Percentiles rank a stretch among this genome's conserved stretches.
Conservation (phyloP, 2,797 vertebrate genomes). For the Choloepus didactylus region DNA sequence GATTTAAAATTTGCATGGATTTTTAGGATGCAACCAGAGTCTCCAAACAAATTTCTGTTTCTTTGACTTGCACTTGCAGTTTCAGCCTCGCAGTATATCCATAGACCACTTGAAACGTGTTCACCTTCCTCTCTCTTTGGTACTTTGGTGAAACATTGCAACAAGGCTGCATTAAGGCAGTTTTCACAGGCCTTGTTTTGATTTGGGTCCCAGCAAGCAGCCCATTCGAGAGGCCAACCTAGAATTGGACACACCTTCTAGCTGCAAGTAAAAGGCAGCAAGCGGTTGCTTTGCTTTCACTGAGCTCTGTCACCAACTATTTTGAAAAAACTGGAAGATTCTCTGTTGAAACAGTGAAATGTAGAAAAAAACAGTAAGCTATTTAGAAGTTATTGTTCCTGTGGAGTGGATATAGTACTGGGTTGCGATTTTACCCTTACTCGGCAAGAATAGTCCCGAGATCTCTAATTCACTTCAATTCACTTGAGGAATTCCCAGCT, state of each 20-base stretch:
- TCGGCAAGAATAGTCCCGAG: constrained; percentile 18
- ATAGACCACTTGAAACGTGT: not conserved
- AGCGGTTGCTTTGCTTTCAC: not conserved
- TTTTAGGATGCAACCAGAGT: not conserved
- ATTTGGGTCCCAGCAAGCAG: not conserved
- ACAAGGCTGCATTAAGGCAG: not conserved
- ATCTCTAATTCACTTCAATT: not conserved
- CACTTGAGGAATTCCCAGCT: not conserved
- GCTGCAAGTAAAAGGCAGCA: not conserved
- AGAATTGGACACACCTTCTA: not conserved
- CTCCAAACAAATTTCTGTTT: not conserved
- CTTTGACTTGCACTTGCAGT: not conserved
- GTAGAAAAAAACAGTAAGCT: constrained; percentile 17
- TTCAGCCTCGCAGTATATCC: not conserved
- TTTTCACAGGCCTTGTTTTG: not conserved
- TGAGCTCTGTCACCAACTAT: not conserved
- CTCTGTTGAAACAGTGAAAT: not conserved
- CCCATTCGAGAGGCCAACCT: constrained; percentile 45
- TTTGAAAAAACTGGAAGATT: constrained; percentile 54
- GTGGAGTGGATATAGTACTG: constrained; percentile 5
- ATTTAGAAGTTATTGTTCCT: not conserved
- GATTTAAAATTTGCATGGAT: not conserved
- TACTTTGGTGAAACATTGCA: not conserved
- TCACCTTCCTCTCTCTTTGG: not conserved
- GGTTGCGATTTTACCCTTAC: constrained; percentile 14